phyloP scores from a whole-genome alignment of 2,888 invertebrate genomes.

The Rugalucina vietnamica region DNA sequence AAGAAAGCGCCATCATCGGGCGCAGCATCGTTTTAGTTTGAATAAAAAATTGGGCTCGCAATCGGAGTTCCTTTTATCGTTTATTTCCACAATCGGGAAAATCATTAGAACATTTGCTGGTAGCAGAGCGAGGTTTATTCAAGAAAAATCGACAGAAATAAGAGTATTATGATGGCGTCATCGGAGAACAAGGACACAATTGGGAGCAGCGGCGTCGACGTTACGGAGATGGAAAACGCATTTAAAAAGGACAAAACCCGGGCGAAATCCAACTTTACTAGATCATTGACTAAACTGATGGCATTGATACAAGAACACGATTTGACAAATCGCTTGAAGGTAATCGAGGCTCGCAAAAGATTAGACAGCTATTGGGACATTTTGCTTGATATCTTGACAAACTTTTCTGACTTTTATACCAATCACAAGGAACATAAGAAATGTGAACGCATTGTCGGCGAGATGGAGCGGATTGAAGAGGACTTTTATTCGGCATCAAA shows the following conservation, averaged over 20 bases:
- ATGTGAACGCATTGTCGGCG: too few species aligned
- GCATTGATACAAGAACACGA: not conserved
- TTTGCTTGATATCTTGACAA: not conserved
- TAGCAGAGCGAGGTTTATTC: not conserved
- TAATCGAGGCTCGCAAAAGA: not conserved
- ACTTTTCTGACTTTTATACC: too few species aligned
- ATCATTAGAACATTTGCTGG: not conserved
- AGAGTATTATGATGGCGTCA: constrained; percentile 1
- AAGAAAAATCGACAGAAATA: not conserved
- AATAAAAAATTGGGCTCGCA: not conserved
- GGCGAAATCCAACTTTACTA: too few species aligned
- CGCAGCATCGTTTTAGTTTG: not conserved
- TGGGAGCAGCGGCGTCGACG: not conserved
- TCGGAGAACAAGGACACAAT: not conserved
- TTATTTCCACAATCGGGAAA: not conserved
- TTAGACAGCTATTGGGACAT: not conserved
- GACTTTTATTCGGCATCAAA: not conserved
- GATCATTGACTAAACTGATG: too few species aligned
- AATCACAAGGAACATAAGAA: too few species aligned
- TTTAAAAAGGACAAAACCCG: too few species aligned
- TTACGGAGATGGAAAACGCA: not conserved
- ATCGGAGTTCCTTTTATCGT: not conserved
- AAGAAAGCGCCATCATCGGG: not conserved
- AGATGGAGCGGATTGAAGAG: not conserved
- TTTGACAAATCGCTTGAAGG: not conserved